These are phyloP conservation scores for Chiroxiphia lanceolata DNA, from an alignment of 2,797 vertebrate species.

Conservation along the genomic window DNA sequence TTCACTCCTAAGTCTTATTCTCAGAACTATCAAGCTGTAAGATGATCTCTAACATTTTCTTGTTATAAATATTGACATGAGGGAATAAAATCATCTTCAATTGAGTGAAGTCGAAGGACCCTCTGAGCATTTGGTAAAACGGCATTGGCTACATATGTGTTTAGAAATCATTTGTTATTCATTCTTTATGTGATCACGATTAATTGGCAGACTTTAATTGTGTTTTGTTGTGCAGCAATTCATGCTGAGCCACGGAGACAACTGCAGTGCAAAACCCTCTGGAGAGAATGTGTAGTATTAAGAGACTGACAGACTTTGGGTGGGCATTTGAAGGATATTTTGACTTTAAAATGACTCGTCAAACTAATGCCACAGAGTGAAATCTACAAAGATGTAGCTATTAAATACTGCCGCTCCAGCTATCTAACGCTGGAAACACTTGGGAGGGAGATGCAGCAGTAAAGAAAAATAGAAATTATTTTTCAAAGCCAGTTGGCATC, in stretches of 20 bases:
- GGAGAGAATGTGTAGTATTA: not conserved
- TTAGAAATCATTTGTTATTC: not conserved
- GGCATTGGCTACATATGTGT: not conserved
- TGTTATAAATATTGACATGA: not conserved
- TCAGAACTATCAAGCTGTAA: not conserved
- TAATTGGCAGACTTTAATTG: not conserved
- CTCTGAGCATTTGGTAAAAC: not conserved
- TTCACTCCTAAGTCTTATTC: not conserved
- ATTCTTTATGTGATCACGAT: not conserved
- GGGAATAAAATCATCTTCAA: not conserved
- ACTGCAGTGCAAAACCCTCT: not conserved
- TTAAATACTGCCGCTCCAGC: not conserved
- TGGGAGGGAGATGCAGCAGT: not conserved
- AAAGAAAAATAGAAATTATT: not conserved
- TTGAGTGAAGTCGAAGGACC: not conserved
- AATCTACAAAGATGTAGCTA: not conserved
- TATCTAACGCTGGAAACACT: not conserved
- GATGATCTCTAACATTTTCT: not conserved
- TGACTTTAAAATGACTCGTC: slow-evolving; percentile 21
- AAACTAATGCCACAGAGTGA: not conserved
- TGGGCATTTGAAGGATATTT: slow-evolving; percentile 23
- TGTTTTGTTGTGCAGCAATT: not conserved
- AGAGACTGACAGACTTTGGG: slow-evolving; percentile 10
- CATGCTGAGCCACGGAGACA: not conserved
- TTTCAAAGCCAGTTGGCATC: not conserved